A percentile compares a stretch with the other conserved stretches of the same genome.
Conservation (phyloP, 2,888 invertebrate genomes). For the Sialis fuliginosa region DNA sequence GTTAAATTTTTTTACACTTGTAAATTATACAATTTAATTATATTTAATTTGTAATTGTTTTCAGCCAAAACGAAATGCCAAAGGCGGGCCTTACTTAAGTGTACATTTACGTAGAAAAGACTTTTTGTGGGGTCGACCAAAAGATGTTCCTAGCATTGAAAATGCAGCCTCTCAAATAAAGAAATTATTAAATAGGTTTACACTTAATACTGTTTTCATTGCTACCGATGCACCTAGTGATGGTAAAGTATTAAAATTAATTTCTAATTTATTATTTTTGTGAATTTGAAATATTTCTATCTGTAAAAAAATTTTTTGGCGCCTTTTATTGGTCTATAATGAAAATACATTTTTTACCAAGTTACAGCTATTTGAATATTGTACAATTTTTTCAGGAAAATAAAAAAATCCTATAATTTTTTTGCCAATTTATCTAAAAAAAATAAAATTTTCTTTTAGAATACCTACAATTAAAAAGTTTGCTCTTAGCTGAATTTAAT, state of each 20-base stretch:
- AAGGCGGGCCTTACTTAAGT: constrained; percentile 57
- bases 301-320: neutral
- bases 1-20: no score
- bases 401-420: neutral
- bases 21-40: neutral
- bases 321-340: no score
- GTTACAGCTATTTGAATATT: neutral
- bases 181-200: constrained; percentile 33
- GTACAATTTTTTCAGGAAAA: neutral
- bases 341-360: neutral
- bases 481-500: constrained; percentile 22
- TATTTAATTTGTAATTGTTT: constrained; percentile 8
- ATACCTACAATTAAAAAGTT: constrained; percentile 26
- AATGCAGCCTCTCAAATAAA: constrained; percentile 60
- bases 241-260: constrained; percentile 20
- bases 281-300: neutral
- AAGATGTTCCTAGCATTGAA: constrained; percentile 60
- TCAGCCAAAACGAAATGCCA: constrained; percentile 29
- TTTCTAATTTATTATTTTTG: neutral
- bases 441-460: constrained; percentile 22
- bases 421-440: constrained; percentile 7
- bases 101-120: constrained; percentile 81
- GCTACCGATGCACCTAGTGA: constrained; percentile 63
- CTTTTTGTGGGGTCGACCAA: constrained; percentile 56
- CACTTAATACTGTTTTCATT: constrained; percentile 50